Base-by-base conservation (phyloP, 1,140 invertebrate species). In the Zaprionus ghesquierei region DNA sequence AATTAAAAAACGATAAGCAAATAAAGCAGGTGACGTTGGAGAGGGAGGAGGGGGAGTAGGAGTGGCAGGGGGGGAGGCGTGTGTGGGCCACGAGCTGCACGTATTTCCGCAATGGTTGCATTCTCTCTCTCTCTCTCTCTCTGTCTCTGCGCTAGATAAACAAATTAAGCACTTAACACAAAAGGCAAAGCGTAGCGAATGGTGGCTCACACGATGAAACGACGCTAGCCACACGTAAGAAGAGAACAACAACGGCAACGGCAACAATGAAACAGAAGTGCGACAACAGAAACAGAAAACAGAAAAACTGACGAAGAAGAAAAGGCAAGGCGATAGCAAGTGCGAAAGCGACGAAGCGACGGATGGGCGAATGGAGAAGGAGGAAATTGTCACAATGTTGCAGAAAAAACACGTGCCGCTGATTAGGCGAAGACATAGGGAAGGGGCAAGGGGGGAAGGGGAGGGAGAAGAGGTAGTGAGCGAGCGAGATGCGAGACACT, bases 351-450 rank as follows among this genome's bases (percentile, higher is more conserved):
- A 61, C 55, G 33, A 69, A 27, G 2, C 5, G 2, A n/a, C n/a
- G n/a, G n/a, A n/a, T 3, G 27, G 5, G 5, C 1, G 5, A 6
- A 5, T 6, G 27, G 27, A 5, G 35, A n/a, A 20, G 18, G 64
- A 75, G 65, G 77, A 89, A 87, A 89, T 84, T 89, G 84, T 84
- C 84, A 84, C 69, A 77, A 79, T 89, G 77, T 79, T 87, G 84
- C 79, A 77, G 66, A 77, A 84, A 77, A 54, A 89, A 87, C 84
- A 87, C 84, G 84, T 87, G 84, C 79, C 79, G 66, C 79, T 87
- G 84, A 87, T 87, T 87, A 87, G 50, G 69, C 60, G 75, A 38
- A 66, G 54, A 46, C 18, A 3, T 10, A 0, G 54, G 27, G 5
- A 29, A 15, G 2, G 54, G 27, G 5, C 6, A 15, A 8, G 9